phyloP scores from a whole-genome alignment of 2,113 vertebrate species.

The Platysternon megacephalum region DNA sequence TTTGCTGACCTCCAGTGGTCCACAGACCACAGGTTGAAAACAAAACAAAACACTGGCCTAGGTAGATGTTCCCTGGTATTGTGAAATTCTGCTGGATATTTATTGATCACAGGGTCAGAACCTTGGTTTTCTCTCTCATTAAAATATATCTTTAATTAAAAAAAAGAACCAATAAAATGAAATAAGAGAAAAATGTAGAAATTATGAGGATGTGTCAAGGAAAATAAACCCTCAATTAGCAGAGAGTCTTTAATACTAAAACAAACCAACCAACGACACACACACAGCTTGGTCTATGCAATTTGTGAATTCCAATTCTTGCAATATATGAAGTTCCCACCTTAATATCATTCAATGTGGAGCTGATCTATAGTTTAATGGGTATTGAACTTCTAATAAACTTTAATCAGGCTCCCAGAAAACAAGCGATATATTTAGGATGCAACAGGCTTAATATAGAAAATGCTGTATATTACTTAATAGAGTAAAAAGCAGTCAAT shows the following conservation, averaged over 20 bases:
- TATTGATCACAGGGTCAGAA: background rate
- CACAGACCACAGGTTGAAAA: no score
- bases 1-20: no score
- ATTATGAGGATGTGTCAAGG: background rate
- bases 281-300: background rate
- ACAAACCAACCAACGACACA: background rate
- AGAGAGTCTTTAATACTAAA: background rate
- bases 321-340: background rate
- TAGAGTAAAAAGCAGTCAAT: slow-evolving; percentile 56
- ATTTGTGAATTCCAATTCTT: background rate
- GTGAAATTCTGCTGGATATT: background rate
- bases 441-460: background rate
- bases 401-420: slow-evolving; percentile 30
- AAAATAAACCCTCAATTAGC: background rate
- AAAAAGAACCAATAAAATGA: background rate
- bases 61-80: background rate
- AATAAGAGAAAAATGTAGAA: background rate
- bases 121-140: background rate
- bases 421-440: slow-evolving; percentile 49
- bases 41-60: no score
- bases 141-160: background rate
- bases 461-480: slow-evolving; percentile 38
- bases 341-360: background rate
- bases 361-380: background rate
- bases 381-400: slow-evolving; percentile 54